Evolutionary conservation across 2,797 vertebrate species (phyloP).

Genomic region (Sciurus carolinensis): DNA sequence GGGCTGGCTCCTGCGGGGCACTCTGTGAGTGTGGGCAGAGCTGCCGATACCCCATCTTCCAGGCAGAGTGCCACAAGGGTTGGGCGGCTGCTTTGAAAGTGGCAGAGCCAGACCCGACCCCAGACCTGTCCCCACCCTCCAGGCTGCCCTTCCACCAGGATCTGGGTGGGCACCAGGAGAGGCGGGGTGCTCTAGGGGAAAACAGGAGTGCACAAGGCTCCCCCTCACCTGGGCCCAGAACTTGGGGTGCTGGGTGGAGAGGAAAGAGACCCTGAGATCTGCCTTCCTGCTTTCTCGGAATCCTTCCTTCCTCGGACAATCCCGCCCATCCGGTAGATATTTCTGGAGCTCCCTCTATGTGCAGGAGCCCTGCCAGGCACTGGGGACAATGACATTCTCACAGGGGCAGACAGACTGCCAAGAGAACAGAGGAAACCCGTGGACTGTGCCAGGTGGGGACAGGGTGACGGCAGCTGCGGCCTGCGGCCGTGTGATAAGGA

Average conservation of each 20-base stretch:
- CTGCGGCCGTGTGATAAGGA: fast-evolving
- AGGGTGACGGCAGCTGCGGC: not conserved
- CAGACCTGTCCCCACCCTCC: not conserved
- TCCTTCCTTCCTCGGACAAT: not conserved
- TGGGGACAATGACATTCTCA: not conserved
- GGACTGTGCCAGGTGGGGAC: not conserved
- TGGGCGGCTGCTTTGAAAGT: not conserved
- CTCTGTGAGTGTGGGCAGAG: fast-evolving
- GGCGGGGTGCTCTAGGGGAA: not conserved
- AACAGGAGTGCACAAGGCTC: no score
- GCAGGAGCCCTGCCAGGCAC: not conserved
- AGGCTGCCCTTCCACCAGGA: fast-evolving
- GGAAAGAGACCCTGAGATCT: not conserved
- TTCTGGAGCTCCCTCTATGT: not conserved
- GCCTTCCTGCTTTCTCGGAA: not conserved
- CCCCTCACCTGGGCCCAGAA: not conserved
- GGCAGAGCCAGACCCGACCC: not conserved
- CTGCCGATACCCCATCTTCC: not conserved
- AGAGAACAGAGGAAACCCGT: not conserved
- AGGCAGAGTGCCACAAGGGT: not conserved
- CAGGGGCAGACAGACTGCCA: not conserved
- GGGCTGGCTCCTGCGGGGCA: not conserved
- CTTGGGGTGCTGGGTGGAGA: not conserved
- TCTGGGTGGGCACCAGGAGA: fast-evolving
- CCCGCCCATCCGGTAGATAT: not conserved